These are phyloP conservation scores for Cynoglossus semilaevis DNA, from an alignment of 2,113 vertebrate species.

Conservation along the genomic window DNA sequence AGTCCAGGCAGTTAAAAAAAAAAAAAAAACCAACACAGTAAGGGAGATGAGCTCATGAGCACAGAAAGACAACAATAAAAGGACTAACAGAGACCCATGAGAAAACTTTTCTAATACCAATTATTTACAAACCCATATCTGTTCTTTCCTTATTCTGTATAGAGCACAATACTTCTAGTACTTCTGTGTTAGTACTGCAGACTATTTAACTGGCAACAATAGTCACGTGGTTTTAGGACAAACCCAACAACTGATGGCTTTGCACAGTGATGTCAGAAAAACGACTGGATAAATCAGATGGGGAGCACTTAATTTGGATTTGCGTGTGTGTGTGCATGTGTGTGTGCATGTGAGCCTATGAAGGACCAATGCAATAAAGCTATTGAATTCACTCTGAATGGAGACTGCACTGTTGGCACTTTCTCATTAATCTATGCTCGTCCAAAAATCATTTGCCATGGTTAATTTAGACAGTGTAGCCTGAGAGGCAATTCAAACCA, in stretches of 20 bases:
- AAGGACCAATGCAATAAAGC: conserved; percentile 47
- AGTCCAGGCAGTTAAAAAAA: conserved; percentile 7
- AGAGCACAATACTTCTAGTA: too few species aligned
- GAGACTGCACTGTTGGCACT: conserved; percentile 66
- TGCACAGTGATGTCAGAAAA: conserved; percentile 55
- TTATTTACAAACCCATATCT: too few species aligned
- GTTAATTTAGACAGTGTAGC: conserved; percentile 67
- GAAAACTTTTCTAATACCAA: too few species aligned
- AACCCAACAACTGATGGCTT: conserved; percentile 52
- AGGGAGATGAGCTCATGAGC: conserved; percentile 15
- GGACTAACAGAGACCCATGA: too few species aligned
- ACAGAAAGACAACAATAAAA: too few species aligned
- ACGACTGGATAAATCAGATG: conserved; percentile 52
- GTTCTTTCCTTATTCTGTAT: too few species aligned
- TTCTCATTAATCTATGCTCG: conserved; percentile 69
- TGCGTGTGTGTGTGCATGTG: not conserved
- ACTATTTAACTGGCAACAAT: too few species aligned
- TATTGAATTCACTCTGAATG: conserved; percentile 61
- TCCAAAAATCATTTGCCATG: conserved; percentile 70
- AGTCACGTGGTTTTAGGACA: conserved; percentile 13
- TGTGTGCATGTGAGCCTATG: conserved; percentile 9
- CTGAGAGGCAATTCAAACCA: conserved; percentile 51
- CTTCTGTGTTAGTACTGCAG: too few species aligned
- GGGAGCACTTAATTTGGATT: not conserved
- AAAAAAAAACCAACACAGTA: not conserved